These are phyloP conservation scores for Protodeltote pygarga DNA, from an alignment of 2,888 invertebrate species.

Conservation along the genomic window DNA sequence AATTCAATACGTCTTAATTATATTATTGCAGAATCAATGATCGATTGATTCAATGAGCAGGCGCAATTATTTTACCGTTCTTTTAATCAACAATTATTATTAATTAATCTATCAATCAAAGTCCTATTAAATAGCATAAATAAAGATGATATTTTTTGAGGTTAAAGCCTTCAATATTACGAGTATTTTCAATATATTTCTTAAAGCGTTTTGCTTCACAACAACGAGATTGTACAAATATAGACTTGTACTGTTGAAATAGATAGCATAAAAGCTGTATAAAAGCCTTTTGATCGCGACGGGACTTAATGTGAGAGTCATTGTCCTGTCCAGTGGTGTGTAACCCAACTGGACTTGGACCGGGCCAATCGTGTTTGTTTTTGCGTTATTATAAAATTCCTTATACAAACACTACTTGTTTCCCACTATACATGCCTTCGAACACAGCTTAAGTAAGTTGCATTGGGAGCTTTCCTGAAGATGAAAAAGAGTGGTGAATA, in stretches of 20 bases:
- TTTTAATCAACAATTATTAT: constrained; percentile 7
- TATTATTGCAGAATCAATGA: constrained; percentile 17
- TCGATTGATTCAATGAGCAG: background rate
- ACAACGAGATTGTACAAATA: no score
- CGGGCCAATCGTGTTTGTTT: constrained; percentile 78
- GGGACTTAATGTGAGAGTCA: constrained; percentile 63
- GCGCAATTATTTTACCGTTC: no score
- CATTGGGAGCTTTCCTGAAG: constrained; percentile 2
- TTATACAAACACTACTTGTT: constrained; percentile 46
- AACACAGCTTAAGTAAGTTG: no score
- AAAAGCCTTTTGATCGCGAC: constrained; percentile 37
- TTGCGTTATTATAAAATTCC: constrained; percentile 82
- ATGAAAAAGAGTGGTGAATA: no score
- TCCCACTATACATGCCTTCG: no score
- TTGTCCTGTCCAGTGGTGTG: constrained; percentile 78
- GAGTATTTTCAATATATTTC: background rate
- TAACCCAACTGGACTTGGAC: constrained; percentile 63
- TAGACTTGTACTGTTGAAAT: background rate
- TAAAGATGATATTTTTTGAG: background rate
- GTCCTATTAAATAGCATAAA: background rate
- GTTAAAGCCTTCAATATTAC: background rate
- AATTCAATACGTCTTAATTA: constrained; percentile 7
- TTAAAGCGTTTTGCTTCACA: background rate
- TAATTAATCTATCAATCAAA: constrained; percentile 1
- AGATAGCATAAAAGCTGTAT: constrained; percentile 13